Evolutionary conservation across 2,888 invertebrate genomes (phyloP).

Genomic region (Ypsolopha sequella): DNA sequence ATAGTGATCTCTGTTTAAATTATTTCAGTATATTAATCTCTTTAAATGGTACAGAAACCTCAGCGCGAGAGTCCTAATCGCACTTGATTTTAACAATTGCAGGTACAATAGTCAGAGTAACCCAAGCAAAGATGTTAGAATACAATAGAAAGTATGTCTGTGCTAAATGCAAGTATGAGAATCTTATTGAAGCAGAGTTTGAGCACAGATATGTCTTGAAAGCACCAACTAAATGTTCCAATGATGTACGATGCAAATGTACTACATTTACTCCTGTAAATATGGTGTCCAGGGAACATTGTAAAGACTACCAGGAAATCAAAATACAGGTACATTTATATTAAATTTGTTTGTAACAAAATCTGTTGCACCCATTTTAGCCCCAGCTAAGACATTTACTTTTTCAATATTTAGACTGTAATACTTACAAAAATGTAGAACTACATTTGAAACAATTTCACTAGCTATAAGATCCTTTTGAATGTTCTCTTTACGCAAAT

Average conservation of each 20-base stretch:
- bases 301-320: conserved; percentile 87
- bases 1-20: too few species aligned
- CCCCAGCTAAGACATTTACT: too few species aligned
- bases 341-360: too few species aligned
- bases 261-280: conserved; percentile 66
- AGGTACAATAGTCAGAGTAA: conserved; percentile 85
- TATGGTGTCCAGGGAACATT: conserved; percentile 72
- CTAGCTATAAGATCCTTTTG: too few species aligned
- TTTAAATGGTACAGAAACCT: too few species aligned
- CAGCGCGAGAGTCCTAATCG: too few species aligned
- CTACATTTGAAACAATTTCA: too few species aligned
- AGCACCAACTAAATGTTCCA: conserved; percentile 67
- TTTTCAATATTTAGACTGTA: too few species aligned
- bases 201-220: conserved; percentile 73
- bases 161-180: conserved; percentile 79
- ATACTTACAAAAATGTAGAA: too few species aligned
- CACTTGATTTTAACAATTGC: conserved; percentile 17
- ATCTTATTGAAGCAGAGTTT: conserved; percentile 76
- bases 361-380: too few species aligned
- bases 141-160: conserved; percentile 81
- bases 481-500: too few species aligned
- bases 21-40: too few species aligned
- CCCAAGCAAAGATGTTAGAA: conserved; percentile 82
- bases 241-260: conserved; percentile 66
- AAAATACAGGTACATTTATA: conserved; percentile 78